Base-by-base conservation (phyloP, 2,888 invertebrate genomes). In the Uropetala carovei region DNA sequence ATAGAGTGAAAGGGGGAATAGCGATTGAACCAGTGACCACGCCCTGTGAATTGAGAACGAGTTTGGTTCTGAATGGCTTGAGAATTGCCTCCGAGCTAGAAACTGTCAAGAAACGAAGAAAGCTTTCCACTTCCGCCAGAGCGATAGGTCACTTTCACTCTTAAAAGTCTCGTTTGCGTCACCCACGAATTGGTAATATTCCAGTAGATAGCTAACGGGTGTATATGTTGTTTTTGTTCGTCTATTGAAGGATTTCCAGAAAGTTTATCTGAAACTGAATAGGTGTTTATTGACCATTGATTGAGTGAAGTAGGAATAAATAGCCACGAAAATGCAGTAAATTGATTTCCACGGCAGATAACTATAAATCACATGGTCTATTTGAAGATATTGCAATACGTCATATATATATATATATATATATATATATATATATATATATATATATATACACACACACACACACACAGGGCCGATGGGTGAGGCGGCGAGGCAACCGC, bases 91-190 rank as follows among this genome's bases (percentile, higher is more conserved):
- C 89, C 89, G 64, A 89, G 89, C 68, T 89, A 89, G 89, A 89
- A 89, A 89, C 89, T 89, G 89, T 89, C 89, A 89, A 89, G 89
- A 89, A 89, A 68, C 89, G 89, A 89, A 89, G 89, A 89, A 89
- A 89, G 89, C 89, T 43, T 43, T 86, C 86, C 89, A 68, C 89
- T 89, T 89, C 89, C 89, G 89, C 89, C 89, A 14, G 68, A 60
- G 89, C 89, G 89, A 89, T 89, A 89, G 89, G 89, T 89, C 89
- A 89, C 89, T 89, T 89, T 89, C 89, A 89, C 89, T 89, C 89
- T 89, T 68, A 68, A 89, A 60, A 89, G 89, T 60, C 64, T n/a
- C 89, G 89, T 89, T 89, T 89, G 89, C 89, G 89, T 89, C 89
- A 89, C 89, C 43, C 56, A 43, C 64, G 64, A 60, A 89, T 64